phyloP scores from a whole-genome alignment of 2,888 invertebrate species.

The Phengaris alcon region DNA sequence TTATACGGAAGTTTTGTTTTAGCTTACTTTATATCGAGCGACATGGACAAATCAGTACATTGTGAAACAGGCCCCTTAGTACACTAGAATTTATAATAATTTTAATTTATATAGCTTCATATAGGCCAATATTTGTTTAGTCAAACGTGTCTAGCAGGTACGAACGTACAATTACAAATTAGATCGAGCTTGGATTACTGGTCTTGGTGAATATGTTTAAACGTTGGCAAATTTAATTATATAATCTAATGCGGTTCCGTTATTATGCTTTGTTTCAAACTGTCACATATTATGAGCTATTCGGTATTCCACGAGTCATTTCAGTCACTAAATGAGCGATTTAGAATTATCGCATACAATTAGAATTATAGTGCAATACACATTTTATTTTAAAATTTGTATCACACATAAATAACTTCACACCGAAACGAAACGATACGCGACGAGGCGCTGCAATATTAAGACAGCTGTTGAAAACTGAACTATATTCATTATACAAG shows the following conservation, averaged over 20 bases:
- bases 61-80: no score
- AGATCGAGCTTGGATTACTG: background rate
- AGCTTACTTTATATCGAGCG: no score
- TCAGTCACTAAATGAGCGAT: background rate
- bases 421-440: no score
- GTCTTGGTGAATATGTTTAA: conserved; percentile 19
- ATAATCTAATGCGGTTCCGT: conserved; percentile 26
- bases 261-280: conserved; percentile 8
- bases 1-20: no score
- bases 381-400: no score
- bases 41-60: no score
- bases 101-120: background rate
- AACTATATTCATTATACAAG: no score
- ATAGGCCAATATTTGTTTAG: background rate
- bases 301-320: conserved; percentile 6
- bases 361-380: background rate
- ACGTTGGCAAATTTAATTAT: conserved; percentile 24
- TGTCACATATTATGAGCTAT: background rate
- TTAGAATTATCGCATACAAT: conserved; percentile 2
- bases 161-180: conserved; percentile 25
- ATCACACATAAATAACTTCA: no score
- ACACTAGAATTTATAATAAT: background rate
- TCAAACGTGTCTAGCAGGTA: background rate
- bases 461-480: no score
- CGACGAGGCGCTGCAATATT: no score